Percentiles rank a stretch among this genome's conserved stretches.
Conservation (phyloP, 2,797 vertebrate species). For the Rhinophrynus dorsalis region DNA sequence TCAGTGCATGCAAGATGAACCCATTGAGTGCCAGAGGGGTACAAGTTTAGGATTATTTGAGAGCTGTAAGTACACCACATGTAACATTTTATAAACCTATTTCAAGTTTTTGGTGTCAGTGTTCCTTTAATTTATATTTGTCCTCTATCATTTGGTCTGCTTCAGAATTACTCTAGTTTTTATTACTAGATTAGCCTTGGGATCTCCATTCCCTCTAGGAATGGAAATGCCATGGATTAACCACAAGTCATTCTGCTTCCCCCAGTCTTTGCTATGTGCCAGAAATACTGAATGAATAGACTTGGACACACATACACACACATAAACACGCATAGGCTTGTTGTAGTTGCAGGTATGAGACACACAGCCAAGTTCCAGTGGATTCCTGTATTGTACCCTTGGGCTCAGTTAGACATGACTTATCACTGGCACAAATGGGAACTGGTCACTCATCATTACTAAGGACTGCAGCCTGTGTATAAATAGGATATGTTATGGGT, state of each 20-base stretch:
- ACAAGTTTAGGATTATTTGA: too few species aligned
- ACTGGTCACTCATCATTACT: conserved; percentile 1
- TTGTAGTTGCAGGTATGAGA: conserved; percentile 43
- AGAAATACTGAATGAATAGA: conserved; percentile 41
- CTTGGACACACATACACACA: conserved; percentile 31
- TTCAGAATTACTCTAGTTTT: too few species aligned
- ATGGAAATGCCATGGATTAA: conserved; percentile 32
- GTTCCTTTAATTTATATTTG: too few species aligned
- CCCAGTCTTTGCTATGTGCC: conserved; percentile 21
- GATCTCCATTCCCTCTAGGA: conserved; percentile 4
- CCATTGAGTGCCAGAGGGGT: too few species aligned
- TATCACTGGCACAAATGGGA: conserved; percentile 1
- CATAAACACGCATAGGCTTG: conserved; percentile 28
- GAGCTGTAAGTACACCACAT: too few species aligned
- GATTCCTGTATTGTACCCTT: conserved; percentile 20
- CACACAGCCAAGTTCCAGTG: conserved; percentile 26
- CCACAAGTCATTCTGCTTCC: conserved; percentile 19
- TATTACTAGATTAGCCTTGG: too few species aligned
- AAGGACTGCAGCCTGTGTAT: too few species aligned
- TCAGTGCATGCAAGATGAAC: too few species aligned
- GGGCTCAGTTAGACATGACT: conserved; percentile 12
- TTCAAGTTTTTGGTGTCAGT: too few species aligned
- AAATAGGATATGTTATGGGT: too few species aligned
- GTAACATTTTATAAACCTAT: too few species aligned
- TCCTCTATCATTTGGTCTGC: too few species aligned